These are phyloP conservation scores for Aricia artaxerxes DNA, from an alignment of 2,888 invertebrate genomes.

Conservation along the genomic window DNA sequence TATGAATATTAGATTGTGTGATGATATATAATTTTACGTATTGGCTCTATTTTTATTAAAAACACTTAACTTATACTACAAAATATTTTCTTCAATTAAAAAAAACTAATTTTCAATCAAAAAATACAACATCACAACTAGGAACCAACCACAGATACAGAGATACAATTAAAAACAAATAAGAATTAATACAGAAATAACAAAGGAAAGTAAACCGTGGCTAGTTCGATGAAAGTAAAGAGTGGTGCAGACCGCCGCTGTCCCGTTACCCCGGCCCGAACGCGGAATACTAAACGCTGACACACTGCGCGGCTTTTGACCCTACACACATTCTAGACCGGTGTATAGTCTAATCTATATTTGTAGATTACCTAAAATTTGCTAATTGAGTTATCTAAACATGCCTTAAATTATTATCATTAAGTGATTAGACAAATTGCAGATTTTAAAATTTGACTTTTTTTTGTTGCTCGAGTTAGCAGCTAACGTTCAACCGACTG, in stretches of 20 bases:
- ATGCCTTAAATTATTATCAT: background rate
- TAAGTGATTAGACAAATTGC: too few species aligned
- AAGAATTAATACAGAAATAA: conserved; percentile 65
- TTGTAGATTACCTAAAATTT: background rate
- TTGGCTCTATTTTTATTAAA: too few species aligned
- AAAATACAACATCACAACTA: background rate
- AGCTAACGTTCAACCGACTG: too few species aligned
- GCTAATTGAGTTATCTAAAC: background rate
- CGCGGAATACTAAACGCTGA: conserved; percentile 80
- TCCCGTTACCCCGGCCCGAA: conserved; percentile 74
- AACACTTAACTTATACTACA: too few species aligned
- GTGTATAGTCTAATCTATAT: conserved; percentile 37
- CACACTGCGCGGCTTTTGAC: conserved; percentile 80
- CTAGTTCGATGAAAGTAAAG: conserved; percentile 79
- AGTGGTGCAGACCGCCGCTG: conserved; percentile 68
- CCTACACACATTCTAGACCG: conserved; percentile 77
- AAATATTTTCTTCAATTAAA: background rate
- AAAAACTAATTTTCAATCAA: background rate
- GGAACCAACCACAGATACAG: conserved; percentile 37
- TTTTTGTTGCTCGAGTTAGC: too few species aligned
- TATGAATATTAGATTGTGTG: background rate
- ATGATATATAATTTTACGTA: background rate
- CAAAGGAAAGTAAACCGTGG: conserved; percentile 79
- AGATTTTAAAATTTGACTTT: too few species aligned
- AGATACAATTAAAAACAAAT: conserved; percentile 47